Evolutionary conservation across 1,140 invertebrate species (phyloP).

Genomic region (Procambarus clarkii): DNA sequence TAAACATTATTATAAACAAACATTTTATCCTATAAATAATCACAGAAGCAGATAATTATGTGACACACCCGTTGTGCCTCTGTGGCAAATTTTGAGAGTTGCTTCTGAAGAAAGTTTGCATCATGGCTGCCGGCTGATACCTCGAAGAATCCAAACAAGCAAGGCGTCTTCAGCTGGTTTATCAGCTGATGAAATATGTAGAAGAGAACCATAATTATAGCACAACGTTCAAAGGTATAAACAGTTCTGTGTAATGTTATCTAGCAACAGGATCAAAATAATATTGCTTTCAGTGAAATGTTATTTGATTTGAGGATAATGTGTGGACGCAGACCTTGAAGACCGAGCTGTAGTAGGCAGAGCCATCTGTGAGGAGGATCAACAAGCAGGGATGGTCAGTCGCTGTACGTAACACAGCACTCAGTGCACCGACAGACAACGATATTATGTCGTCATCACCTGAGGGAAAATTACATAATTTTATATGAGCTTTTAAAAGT

Average conservation of each 20-base stretch:
- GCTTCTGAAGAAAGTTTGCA: neutral
- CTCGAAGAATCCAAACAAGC: neutral
- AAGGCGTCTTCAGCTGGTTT: neutral
- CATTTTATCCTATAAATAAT: too few species aligned
- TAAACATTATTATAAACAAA: too few species aligned
- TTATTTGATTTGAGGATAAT: too few species aligned
- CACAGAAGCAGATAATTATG: too few species aligned
- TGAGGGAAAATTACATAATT: neutral
- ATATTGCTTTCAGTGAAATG: too few species aligned
- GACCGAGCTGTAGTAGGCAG: too few species aligned
- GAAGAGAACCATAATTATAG: neutral
- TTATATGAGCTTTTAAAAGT: too few species aligned
- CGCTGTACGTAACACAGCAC: neutral
- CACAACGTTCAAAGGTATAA: too few species aligned
- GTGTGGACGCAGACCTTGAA: too few species aligned
- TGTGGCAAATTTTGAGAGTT: neutral
- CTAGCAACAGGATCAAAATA: too few species aligned
- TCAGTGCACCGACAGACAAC: neutral
- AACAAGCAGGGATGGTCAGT: neutral
- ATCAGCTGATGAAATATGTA: neutral
- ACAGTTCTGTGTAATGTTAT: too few species aligned
- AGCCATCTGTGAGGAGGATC: neutral
- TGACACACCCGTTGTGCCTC: neutral
- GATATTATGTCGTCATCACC: neutral
- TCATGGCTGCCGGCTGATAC: neutral